phyloP scores from a whole-genome alignment of 92 coral and sea anemone genomes.

The Epizoanthus stellaris region DNA sequence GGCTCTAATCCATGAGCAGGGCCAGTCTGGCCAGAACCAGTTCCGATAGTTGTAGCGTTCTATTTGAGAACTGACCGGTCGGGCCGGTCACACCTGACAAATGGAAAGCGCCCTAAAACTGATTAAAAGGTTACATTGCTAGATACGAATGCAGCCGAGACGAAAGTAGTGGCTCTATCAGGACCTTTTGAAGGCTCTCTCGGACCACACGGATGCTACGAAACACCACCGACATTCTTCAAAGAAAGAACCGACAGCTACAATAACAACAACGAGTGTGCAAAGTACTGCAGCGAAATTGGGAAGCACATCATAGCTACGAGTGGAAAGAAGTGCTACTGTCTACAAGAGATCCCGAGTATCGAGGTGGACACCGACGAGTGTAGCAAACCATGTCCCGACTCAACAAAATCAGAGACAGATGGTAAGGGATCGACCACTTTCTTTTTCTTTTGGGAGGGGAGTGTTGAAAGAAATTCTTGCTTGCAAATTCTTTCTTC shows the following conservation, averaged over 20 bases:
- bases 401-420: background rate
- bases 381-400: background rate
- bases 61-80: too few relatives aligned
- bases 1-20: too few relatives aligned
- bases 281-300: background rate
- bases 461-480: too few relatives aligned
- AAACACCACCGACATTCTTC: background rate
- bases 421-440: too few relatives aligned
- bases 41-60: too few relatives aligned
- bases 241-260: constrained; percentile 26
- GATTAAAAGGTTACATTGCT: too few relatives aligned
- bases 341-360: background rate
- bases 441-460: too few relatives aligned
- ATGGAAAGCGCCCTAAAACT: too few relatives aligned
- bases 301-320: background rate
- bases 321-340: background rate
- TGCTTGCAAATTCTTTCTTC: too few relatives aligned
- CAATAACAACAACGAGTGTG: constrained; percentile 13
- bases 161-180: background rate
- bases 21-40: too few relatives aligned
- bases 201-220: background rate
- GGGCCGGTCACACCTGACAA: too few relatives aligned
- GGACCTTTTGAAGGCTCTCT: background rate
- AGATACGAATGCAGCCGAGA: too few relatives aligned
- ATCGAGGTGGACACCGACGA: background rate